Conservation (phyloP, 30 jellyfish, hydroid and myxozoan genomes). For the Aurelia sp. region DNA sequence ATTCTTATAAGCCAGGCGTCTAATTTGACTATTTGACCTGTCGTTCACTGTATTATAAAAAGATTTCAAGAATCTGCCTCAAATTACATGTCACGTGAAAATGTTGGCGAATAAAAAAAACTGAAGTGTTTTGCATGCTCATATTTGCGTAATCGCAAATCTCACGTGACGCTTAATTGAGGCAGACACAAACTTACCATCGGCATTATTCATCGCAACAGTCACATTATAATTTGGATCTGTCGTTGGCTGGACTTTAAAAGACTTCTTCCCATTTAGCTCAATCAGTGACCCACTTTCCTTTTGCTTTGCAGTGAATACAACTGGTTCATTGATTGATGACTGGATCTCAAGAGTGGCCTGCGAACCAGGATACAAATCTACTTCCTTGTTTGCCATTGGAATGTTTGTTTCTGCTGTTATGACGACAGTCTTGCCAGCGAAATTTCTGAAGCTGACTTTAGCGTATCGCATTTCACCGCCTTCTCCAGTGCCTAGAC, state of each 20-base stretch:
- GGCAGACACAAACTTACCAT: conserved; percentile 7
- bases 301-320: conserved; percentile 86
- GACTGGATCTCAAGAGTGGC: conserved; percentile 94
- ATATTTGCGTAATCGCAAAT: too few relatives aligned
- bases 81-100: too few relatives aligned
- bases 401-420: conserved; percentile 94
- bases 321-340: conserved; percentile 91
- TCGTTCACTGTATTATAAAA: too few relatives aligned
- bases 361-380: conserved; percentile 89
- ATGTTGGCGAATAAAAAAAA: too few relatives aligned
- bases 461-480: conserved; percentile 77
- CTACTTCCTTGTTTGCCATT: conserved; percentile 92
- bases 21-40: too few relatives aligned
- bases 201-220: conserved; percentile 67
- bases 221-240: conserved; percentile 81
- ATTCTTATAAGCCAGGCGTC: too few relatives aligned
- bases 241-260: conserved; percentile 76
- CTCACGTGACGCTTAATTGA: too few relatives aligned
- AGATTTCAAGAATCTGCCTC: too few relatives aligned
- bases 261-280: conserved; percentile 72
- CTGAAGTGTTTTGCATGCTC: too few relatives aligned
- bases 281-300: conserved; percentile 51
- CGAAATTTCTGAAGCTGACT: conserved; percentile 90
- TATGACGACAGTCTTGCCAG: conserved; percentile 79
- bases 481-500: conserved; percentile 14